Base-by-base conservation (phyloP, 2,888 invertebrate species). In the Drosophila nr. perissopoda region DNA sequence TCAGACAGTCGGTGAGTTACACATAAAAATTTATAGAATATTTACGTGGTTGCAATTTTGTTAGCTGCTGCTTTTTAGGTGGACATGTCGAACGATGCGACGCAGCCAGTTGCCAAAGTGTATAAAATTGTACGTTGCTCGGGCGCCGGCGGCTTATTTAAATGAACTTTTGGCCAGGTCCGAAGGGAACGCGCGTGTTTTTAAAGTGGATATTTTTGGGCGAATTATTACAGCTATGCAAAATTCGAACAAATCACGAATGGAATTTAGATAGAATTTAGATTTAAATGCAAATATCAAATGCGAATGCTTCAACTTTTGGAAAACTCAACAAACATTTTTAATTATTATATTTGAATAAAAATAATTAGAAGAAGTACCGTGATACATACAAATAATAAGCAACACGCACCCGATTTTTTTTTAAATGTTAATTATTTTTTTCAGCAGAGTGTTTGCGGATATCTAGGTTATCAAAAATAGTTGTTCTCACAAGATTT, bases 11-110 rank as follows among this genome's bases (percentile, higher is more conserved):
- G 38, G 60, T 58, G 58, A 54, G 69, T 29, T 49, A 40, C 59
- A 74, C 86, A 88, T 85, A 85, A 75, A 88, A 88, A 85, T 85
- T 83, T 85, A 85, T 85, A 85, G 85, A 88, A 85, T 87, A 87
- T 85, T 87, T 87, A 85, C 89, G 89, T 85, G 85, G 87, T 60
- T 66, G 81, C 81, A 85, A 76, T 82, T 76, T 74, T 62, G 74
- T 56, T 72, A 64, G 76, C 76, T 63, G 48, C 42, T 61, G 42
- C 42, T 61, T 53, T 59, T 75, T 60, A 36, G 46, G 42, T 58
- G 60, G 38, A 42, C 77, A 68, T 58, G 70, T 74, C 59, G 66
- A 65, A 59, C 58, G 34, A 54, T 11, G 54, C 34, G 34, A 29
- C 42, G 48, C 61, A 51, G 59, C 69, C 81, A 68, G 65, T 81